Evolutionary conservation across 2,797 vertebrate species (phyloP).

Genomic region (Botia almorhae): DNA sequence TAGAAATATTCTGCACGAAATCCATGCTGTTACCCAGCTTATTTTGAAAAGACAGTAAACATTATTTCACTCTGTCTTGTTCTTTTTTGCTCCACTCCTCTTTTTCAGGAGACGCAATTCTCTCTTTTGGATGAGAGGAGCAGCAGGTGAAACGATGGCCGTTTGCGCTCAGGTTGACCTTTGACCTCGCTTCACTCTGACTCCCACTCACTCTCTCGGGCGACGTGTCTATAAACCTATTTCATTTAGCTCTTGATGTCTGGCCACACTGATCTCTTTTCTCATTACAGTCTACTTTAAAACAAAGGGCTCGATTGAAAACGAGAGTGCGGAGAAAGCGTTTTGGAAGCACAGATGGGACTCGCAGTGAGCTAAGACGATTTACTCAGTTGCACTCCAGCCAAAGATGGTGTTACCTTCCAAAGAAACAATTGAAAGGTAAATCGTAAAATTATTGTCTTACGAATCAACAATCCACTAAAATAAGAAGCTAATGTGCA

Average conservation of each 20-base stretch:
- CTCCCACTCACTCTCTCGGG: slow-evolving; percentile 8
- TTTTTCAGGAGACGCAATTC: slow-evolving; percentile 15
- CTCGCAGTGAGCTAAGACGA: background rate
- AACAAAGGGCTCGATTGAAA: slow-evolving; percentile 43
- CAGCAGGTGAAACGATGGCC: background rate
- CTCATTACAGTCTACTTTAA: slow-evolving; percentile 47
- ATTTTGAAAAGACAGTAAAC: background rate
- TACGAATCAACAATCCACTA: background rate
- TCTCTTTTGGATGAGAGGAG: slow-evolving; percentile 5
- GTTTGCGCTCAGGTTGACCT: slow-evolving; percentile 21
- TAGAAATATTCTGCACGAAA: background rate
- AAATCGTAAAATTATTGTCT: background rate
- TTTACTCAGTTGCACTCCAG: slow-evolving; percentile 4
- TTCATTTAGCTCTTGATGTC: slow-evolving; percentile 48
- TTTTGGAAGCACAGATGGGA: slow-evolving; percentile 33
- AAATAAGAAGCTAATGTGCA: background rate
- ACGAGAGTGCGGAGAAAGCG: background rate
- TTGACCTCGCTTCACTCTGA: slow-evolving; percentile 27
- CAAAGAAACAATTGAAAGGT: slow-evolving; percentile 11
- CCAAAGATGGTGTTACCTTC: background rate
- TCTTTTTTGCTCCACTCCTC: background rate
- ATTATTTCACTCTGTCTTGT: background rate
- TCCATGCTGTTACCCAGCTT: background rate
- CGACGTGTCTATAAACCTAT: slow-evolving; percentile 5
- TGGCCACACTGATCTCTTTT: slow-evolving; percentile 22